A percentile compares a stretch with the other conserved stretches of the same genome.
phyloP scores from a whole-genome alignment of 2,797 vertebrate species.

The Cheirogaleus major region DNA sequence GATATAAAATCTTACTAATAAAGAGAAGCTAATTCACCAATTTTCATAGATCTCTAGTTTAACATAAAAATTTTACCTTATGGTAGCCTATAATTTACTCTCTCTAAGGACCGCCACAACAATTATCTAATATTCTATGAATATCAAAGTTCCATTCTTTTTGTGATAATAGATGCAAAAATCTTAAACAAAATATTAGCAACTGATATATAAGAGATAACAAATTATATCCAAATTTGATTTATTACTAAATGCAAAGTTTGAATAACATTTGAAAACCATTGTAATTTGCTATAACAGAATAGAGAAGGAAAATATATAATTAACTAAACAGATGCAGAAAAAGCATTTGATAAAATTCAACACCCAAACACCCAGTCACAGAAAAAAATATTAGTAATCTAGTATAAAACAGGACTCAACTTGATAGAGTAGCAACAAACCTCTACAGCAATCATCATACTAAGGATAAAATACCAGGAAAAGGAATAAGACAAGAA shows the following conservation, averaged over 20 bases:
- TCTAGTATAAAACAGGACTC: neutral
- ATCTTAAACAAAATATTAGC: constrained; percentile 41
- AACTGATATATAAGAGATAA: neutral
- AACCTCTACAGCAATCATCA: neutral
- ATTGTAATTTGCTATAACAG: neutral
- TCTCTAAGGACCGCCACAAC: neutral
- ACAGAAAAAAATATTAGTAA: neutral
- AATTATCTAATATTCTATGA: neutral
- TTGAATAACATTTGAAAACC: constrained; percentile 28
- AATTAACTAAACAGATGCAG: neutral
- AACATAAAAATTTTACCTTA: constrained; percentile 29
- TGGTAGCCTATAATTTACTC: neutral
- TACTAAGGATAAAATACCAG: neutral
- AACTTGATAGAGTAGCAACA: neutral
- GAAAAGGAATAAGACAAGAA: neutral
- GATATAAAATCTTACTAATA: neutral
- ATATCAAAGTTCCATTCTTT: neutral
- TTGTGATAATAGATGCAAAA: neutral
- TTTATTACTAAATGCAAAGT: constrained; percentile 21
- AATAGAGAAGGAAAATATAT: neutral
- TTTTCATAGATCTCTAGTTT: constrained; percentile 10
- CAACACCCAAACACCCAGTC: neutral
- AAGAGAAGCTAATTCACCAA: constrained; percentile 21
- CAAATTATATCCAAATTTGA: neutral
- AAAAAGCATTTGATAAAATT: constrained; percentile 32